Base-by-base conservation (phyloP, 1,140 invertebrate species). In the Aphis gossypii region DNA sequence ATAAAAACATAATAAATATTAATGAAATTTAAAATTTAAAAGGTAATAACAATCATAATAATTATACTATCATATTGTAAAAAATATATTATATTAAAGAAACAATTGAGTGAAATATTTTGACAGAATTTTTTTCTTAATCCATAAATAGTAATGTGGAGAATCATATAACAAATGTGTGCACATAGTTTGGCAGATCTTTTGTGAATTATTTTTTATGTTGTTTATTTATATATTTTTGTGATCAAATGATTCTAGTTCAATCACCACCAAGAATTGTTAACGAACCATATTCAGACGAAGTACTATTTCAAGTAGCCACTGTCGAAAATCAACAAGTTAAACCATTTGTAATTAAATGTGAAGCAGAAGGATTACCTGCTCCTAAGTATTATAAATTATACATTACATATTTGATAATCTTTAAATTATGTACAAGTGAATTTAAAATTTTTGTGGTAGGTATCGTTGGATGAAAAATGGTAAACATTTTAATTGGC, bases 391-490 rank as follows among this genome's bases (percentile, higher is more conserved):
- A 96, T 96, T 96, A 96, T 84, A 54, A 68, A 90, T 90, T 23
- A 54, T 35, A 48, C 11, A 48, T 18, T 14, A 48, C 11, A 14
- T 48, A 48, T 48, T 48, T 48, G 1, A 48, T 18, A 48, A 23
- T n/a, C 7, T 35, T 90, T 90, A 46, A 41, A 23, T 60, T 38
- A 44, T 54, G 11, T 54, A 54, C 3, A 20, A 54, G 51, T 35
- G 23, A 3, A 38, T 89, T n/a, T 87, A 23, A 94, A 54, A 82
- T 90, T 94, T 94, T 93, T 90, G 68, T 95, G 95, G 92, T 96
- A 99, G 98, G 94, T 99, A 99, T 95, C 96, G 96, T 94, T 99
- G 99, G 99, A 97, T 98, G 92, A 99, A 99, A 95, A 99, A 99
- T 96, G 98, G 98, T 90, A 98, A 98, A 94, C 96, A 97, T 25